Evolutionary conservation across 2,797 vertebrate species (phyloP), one percentile per base, ranked within the genome.

Genomic region (Peromyscus aztecus): DNA sequence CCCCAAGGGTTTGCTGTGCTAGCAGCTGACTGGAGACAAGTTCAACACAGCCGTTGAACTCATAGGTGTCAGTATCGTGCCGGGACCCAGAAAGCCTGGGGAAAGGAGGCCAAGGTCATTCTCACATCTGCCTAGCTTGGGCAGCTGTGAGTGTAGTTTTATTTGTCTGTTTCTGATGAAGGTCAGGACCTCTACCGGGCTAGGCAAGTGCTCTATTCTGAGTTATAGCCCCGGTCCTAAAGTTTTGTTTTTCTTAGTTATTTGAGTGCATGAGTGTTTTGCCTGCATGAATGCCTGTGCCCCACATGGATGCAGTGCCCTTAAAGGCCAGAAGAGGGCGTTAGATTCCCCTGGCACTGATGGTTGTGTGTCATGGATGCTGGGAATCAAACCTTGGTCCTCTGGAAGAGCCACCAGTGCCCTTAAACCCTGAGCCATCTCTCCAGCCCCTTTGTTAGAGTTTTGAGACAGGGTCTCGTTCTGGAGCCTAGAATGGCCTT

Each of bases 1-100:
- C 77, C 82, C 76, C 83, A 9, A 83, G 73, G 83, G 63, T 94
- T 96, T 95, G 59, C 29, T 61, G 71, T 85, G 37, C 71, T 57
- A n/a, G 55, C 43, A 21, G 29, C 57, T 76, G 43, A 16, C 57
- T 57, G 8, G 80, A 77, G 78, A 85, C 59, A 67, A n/a, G 29
- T 31, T 91, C 24, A 27, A 52, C 29, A 2, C 24, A 55, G 84
- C 31, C 31, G 19, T 21, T 65, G 40, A 75, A 31, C 49, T 82
- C 69, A 88, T 90, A 81, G 55, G 69, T 84, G 52, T 94, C 84
- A 86, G 80, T 78, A 43, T 57, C 46, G n/a, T 63, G 91, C 55
- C 57, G 80, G 71, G 94, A 91, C 29, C n/a, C 67, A 67, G 57
- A 67, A 71, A 83, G 13, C 55, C 87, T 93, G 73, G 59, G 40